Evolutionary conservation across 2,888 invertebrate species (phyloP), one percentile per base, ranked within the genome.

Genomic region (Morpho helenor): DNA sequence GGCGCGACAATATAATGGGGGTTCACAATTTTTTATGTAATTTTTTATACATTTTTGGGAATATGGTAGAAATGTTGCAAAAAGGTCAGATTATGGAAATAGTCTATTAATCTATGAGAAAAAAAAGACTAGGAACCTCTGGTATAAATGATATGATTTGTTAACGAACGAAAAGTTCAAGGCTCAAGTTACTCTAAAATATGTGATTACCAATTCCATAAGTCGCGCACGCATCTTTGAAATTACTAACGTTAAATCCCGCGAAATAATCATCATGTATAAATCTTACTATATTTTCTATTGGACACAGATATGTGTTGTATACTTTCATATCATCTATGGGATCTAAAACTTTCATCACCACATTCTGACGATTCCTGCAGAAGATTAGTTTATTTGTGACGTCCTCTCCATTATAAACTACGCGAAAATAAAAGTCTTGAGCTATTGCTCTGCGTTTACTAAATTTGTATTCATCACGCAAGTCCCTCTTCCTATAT

Each of bases 251-350:
- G 78, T 97, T 97, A 70, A 97, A 94, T 55, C 93, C 91, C 9
- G 93, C 87, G 74, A 98, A 96, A 78, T 97, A 97, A 82, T 97
- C 96, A 68, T 96, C 96, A 69, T 97, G 96, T 63, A 97, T 92
- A 80, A 97, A 97, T 63, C 97, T 90, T 8, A 96, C 94, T 62
- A 98, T 96, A 74, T 95, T 95, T 79, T 97, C 97, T 66, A 98
- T 95, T 3, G 96, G 95, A 82, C 97, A 98, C 1, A 96, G 80
- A 74, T 94, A 93, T 50, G 93, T 74, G 64, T 87, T 73, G 58
- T 82, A 80, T 2, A 77, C 71, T 55, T 81, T 85, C 59, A 78
- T 61, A 60, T 82, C 80, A 49, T 87, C 84, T 42, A 77, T 72
- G 0, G 83, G 76, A 71, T 92, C 74, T 63, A 87, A 66, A 62